Percentiles rank a stretch among this genome's conserved stretches.
These are phyloP conservation scores for Ceratina australensis DNA, from an alignment of 1,140 invertebrate species.

Conservation along the genomic window DNA sequence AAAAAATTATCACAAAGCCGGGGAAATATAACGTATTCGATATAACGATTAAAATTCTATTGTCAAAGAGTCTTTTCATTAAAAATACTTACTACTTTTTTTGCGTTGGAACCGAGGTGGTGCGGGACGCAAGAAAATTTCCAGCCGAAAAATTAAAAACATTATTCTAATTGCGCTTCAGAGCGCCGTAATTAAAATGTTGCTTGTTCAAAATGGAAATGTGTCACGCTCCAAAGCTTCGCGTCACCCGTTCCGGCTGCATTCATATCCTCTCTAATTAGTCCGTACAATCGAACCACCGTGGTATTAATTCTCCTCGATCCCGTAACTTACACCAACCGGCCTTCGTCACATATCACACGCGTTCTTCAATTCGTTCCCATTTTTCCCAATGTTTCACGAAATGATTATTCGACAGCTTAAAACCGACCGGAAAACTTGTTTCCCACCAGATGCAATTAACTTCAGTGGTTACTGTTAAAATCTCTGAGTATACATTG, in stretches of 20 bases:
- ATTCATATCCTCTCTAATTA: slow-evolving; percentile 36
- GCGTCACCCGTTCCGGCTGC: neutral
- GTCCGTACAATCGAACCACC: slow-evolving; percentile 38
- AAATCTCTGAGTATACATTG: neutral
- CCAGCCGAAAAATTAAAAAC: slow-evolving; percentile 47
- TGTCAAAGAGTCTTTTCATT: slow-evolving; percentile 40
- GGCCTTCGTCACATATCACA: neutral
- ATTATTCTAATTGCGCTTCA: slow-evolving; percentile 42
- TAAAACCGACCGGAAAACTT: neutral
- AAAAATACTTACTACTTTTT: slow-evolving; percentile 9
- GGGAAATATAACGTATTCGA: slow-evolving; percentile 21
- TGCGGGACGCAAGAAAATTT: slow-evolving; percentile 35
- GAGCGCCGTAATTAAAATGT: slow-evolving; percentile 46
- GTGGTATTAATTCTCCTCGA: slow-evolving; percentile 19
- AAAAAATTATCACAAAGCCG: slow-evolving; percentile 36
- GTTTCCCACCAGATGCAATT: neutral
- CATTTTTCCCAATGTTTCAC: neutral
- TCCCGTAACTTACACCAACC: neutral
- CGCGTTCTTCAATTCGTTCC: neutral
- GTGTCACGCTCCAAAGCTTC: slow-evolving; percentile 23
- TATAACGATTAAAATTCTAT: slow-evolving; percentile 45
- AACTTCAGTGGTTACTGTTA: neutral
- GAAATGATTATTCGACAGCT: slow-evolving; percentile 8
- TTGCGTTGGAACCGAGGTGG: neutral
- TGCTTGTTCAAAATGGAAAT: slow-evolving; percentile 40